Evolutionary conservation across 2,888 invertebrate genomes (phyloP), one percentile per base, ranked within the genome.

Genomic region (Apamea crenata): DNA sequence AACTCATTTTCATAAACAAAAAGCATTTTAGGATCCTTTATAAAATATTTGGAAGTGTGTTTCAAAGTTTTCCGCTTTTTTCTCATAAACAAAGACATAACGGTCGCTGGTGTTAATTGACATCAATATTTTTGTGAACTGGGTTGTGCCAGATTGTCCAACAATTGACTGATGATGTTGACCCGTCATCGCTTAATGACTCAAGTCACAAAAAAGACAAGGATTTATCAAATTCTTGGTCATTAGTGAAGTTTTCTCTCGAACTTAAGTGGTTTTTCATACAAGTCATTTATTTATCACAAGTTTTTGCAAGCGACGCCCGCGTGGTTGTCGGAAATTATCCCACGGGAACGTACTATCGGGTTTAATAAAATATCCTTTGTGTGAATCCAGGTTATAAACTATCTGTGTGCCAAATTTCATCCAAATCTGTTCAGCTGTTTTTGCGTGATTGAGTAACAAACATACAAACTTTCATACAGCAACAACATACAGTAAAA

Each of bases 51-150:
- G n/a, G n/a, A n/a, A n/a, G 40, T 78, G 7, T 75, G 63, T 84
- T n/a, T 36, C 32, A 21, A 70, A 66, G 29, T 40, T 84, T 80
- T 78, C 40, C 1, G 29, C 29, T 59, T 32, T 65, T 69, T 75
- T 78, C 74, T 47, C 63, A 67, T 67, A 74, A 53, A 72, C 71
- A 80, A 80, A 84, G 78, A 44, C 56, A 68, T 85, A 82, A 73
- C 82, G 80, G 83, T 68, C 68, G n/a, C 16, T 67, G 75, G 86
- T 81, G 90, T 69, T 92, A 92, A 91, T 92, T 92, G 90, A 87
- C 91, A 88, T 83, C 87, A 89, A 91, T 92, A 90, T 87, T 81
- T 84, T 81, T 84, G 83, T 77, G 80, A 88, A 90, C 81, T 88
- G 74, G 86, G 85, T 78, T 83, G 81, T 44, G 73, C 44, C 63